Evolutionary conservation across 2,113 vertebrate genomes (phyloP).

Genomic region (Campylomormyrus numenius): DNA sequence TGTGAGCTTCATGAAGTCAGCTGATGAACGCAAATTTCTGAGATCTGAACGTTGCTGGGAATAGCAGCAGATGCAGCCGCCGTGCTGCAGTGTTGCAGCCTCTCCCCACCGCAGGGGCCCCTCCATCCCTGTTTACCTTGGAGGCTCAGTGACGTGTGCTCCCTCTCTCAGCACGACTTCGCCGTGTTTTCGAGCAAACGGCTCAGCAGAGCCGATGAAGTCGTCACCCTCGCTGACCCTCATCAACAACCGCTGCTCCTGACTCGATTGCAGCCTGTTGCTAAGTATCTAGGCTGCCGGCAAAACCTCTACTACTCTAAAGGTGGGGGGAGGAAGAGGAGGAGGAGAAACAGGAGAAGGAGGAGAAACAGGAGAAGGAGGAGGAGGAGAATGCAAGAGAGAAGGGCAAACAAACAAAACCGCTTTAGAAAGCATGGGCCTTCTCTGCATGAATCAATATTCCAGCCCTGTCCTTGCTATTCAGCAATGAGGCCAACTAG

Average conservation of each 20-base stretch:
- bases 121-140: neutral
- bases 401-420: slow-evolving; percentile 52
- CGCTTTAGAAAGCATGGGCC: slow-evolving; percentile 50
- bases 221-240: slow-evolving; percentile 21
- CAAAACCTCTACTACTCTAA: slow-evolving; percentile 38
- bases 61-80: neutral
- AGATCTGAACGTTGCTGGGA: neutral
- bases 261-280: slow-evolving; percentile 37
- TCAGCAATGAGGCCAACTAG: slow-evolving; percentile 52
- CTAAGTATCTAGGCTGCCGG: slow-evolving; percentile 58
- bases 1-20: neutral
- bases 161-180: neutral
- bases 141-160: neutral
- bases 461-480: slow-evolving; percentile 49
- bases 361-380: neutral
- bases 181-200: neutral
- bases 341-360: slow-evolving; percentile 8
- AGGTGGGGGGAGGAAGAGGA: slow-evolving; percentile 23
- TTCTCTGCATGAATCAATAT: slow-evolving; percentile 60
- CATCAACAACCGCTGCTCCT: slow-evolving; percentile 28
- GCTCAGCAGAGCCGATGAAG: neutral
- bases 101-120: too few relatives aligned
- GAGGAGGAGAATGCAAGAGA: slow-evolving; percentile 29
- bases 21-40: neutral
- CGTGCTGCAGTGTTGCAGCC: neutral